Conservation (phyloP, 2,888 invertebrate genomes). For the Dynastes hyllus region DNA sequence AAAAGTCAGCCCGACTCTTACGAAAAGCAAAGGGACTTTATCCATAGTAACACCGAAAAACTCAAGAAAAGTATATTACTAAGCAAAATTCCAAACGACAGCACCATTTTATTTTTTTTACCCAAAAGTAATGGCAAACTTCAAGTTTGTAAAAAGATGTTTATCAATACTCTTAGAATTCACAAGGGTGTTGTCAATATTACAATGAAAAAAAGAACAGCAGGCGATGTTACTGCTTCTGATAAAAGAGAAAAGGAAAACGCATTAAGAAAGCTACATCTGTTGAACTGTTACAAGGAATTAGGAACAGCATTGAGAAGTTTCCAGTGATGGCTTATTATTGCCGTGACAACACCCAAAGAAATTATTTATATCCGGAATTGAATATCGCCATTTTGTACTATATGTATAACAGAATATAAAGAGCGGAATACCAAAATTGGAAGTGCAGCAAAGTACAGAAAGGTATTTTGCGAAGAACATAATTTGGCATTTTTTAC, state of each 20-base stretch:
- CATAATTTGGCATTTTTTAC: neutral
- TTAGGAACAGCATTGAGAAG: conserved; percentile 19
- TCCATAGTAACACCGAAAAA: too few relatives aligned
- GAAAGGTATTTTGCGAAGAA: neutral
- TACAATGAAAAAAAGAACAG: conserved; percentile 16
- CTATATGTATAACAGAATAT: neutral
- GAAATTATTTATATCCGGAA: neutral
- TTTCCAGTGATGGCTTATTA: conserved; percentile 12
- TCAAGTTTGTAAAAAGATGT: conserved; percentile 27
- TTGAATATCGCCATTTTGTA: neutral
- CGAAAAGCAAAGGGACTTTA: too few relatives aligned
- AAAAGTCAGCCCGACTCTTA: too few relatives aligned
- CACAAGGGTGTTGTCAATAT: conserved; percentile 12
- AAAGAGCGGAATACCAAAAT: neutral
- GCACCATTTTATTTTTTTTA: neutral
- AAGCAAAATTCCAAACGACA: too few relatives aligned
- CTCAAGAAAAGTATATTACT: too few relatives aligned
- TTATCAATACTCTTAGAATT: neutral
- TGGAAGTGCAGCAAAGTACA: neutral
- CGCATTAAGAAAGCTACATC: conserved; percentile 1
- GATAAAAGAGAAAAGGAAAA: conserved; percentile 19
- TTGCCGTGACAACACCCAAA: conserved; percentile 1
- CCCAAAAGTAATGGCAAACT: neutral
- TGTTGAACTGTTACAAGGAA: neutral
- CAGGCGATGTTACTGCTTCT: neutral